These are phyloP conservation scores for Ennomos quercinarius DNA, from an alignment of 2,888 invertebrate genomes.

Conservation along the genomic window DNA sequence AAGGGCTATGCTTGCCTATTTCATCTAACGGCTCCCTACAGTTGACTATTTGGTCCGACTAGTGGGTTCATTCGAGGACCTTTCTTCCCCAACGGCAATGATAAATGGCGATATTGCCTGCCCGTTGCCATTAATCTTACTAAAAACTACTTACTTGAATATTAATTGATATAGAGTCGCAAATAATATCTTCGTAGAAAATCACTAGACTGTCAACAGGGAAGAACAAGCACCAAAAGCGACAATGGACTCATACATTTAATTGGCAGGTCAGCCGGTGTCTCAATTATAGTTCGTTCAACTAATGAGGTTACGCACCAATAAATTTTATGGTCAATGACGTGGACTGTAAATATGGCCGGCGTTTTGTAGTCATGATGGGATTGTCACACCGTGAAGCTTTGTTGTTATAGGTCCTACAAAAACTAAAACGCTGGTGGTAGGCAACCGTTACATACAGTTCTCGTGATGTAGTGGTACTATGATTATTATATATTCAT, in stretches of 20 bases:
- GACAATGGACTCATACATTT: conserved; percentile 57
- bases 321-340: conserved; percentile 63
- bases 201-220: conserved; percentile 25
- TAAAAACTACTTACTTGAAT: too few relatives aligned
- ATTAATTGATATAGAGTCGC: too few relatives aligned
- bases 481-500: too few relatives aligned
- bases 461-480: too few relatives aligned
- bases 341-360: conserved; percentile 46
- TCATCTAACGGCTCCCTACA: too few relatives aligned
- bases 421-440: conserved; percentile 3
- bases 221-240: conserved; percentile 16
- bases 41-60: too few relatives aligned
- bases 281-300: conserved; percentile 82
- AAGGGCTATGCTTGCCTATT: too few relatives aligned
- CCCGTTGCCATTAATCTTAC: too few relatives aligned
- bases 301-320: conserved; percentile 77
- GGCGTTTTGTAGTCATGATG: conserved; percentile 28
- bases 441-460: not conserved
- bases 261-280: conserved; percentile 83
- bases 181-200: conserved; percentile 28
- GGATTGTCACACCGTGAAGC: conserved; percentile 25
- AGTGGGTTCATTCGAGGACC: too few relatives aligned
- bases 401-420: conserved; percentile 14
- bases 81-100: too few relatives aligned
- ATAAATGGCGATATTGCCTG: too few relatives aligned